Evolutionary conservation across 1,140 invertebrate species (phyloP).

Genomic region (Dendroctonus valens): DNA sequence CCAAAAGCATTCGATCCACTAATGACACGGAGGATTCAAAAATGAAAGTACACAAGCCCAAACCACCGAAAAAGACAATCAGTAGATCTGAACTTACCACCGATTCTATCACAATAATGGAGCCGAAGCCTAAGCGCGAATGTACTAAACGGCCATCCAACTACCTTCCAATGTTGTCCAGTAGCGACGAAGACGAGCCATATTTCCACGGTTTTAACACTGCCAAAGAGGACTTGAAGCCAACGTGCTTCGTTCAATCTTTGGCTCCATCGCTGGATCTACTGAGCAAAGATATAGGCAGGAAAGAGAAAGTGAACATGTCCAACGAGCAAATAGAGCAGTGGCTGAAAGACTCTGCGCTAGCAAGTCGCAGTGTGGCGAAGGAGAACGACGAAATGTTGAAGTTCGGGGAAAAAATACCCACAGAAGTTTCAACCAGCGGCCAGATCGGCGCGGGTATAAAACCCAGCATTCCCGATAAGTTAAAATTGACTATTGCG

Average conservation of each 20-base stretch:
- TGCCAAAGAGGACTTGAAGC: constrained; percentile 26
- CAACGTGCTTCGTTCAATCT: constrained; percentile 29
- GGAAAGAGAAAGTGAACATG: constrained; percentile 68
- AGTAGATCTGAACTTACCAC: constrained; percentile 1
- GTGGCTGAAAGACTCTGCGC: constrained; percentile 62
- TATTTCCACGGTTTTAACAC: constrained; percentile 54
- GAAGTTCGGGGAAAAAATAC: constrained; percentile 46
- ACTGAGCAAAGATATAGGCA: constrained; percentile 45
- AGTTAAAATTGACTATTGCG: constrained; percentile 3
- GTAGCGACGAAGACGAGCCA: constrained; percentile 54
- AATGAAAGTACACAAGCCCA: constrained; percentile 19
- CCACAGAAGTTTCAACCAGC: constrained; percentile 30
- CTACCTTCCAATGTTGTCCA: constrained; percentile 48
- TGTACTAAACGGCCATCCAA: constrained; percentile 48
- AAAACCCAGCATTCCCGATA: not conserved
- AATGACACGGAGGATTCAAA: not conserved
- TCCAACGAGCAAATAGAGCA: constrained; percentile 71
- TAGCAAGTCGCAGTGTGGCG: constrained; percentile 44
- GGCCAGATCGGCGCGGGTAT: not conserved
- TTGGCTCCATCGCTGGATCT: constrained; percentile 38
- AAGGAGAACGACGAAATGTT: constrained; percentile 46
- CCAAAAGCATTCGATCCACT: constrained; percentile 29
- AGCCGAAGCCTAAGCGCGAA: constrained; percentile 46
- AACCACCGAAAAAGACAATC: constrained; percentile 9
- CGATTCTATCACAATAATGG: constrained; percentile 14